Evolutionary conservation across 2,797 vertebrate genomes (phyloP).

Genomic region (Menidia menidia): DNA sequence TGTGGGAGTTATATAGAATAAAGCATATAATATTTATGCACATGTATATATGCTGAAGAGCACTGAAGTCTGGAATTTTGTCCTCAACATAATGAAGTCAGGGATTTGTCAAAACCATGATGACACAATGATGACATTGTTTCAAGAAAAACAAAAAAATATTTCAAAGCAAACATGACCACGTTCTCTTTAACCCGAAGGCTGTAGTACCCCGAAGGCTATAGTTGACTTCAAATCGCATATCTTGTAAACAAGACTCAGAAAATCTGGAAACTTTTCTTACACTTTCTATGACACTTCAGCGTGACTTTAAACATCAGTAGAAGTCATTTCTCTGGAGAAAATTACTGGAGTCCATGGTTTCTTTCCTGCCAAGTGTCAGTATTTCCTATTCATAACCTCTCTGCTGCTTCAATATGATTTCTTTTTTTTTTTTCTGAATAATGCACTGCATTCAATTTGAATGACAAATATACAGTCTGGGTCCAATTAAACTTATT

Average conservation of each 20-base stretch:
- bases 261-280: slow-evolving; percentile 19
- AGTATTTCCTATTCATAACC: neutral
- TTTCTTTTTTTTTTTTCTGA: neutral
- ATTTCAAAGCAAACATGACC: slow-evolving; percentile 44
- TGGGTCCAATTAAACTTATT: neutral
- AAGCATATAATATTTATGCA: slow-evolving; percentile 18
- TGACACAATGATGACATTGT: slow-evolving; percentile 62
- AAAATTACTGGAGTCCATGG: neutral
- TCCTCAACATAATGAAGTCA: slow-evolving; percentile 32
- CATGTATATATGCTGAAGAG: slow-evolving; percentile 15
- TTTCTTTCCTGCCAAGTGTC: neutral
- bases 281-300: slow-evolving; percentile 9
- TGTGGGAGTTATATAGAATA: slow-evolving; percentile 14
- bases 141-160: slow-evolving; percentile 37
- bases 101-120: slow-evolving; percentile 48
- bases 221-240: slow-evolving; percentile 13
- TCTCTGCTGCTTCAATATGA: neutral
- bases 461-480: neutral
- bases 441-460: neutral
- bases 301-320: neutral
- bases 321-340: neutral
- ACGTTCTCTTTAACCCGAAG: slow-evolving; percentile 38
- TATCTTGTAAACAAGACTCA: slow-evolving; percentile 17
- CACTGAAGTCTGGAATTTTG: slow-evolving; percentile 31
- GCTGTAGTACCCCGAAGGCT: slow-evolving; percentile 3